Conservation (phyloP, 2,888 invertebrate genomes). For the Dione vanillae region DNA sequence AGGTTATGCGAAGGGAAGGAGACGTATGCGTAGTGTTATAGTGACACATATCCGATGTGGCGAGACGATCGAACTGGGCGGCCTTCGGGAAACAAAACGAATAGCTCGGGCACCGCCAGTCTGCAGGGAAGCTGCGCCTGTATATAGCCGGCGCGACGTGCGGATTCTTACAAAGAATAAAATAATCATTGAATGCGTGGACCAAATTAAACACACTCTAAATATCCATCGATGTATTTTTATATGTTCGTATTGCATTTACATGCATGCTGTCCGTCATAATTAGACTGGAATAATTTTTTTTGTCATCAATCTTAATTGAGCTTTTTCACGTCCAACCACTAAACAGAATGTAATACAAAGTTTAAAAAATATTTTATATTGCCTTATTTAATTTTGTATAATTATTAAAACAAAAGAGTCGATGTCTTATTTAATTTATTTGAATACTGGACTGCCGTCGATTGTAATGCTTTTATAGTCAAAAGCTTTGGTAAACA, state of each 20-base stretch:
- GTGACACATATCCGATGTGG: conserved; percentile 79
- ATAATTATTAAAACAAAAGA: neutral
- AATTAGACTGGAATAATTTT: conserved; percentile 31
- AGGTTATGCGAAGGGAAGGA: conserved; percentile 62
- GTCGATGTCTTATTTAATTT: neutral
- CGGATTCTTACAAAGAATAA: conserved; percentile 44
- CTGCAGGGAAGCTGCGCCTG: conserved; percentile 49
- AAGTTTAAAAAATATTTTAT: neutral
- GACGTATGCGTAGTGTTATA: conserved; percentile 71
- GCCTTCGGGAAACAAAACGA: conserved; percentile 78
- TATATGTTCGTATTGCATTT: conserved; percentile 29
- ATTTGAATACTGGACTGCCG: neutral
- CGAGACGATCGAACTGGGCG: conserved; percentile 72
- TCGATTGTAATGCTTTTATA: neutral
- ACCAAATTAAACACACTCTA: conserved; percentile 35
- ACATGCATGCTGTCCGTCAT: conserved; percentile 33
- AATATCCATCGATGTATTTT: conserved; percentile 40
- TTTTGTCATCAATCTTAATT: conserved; percentile 23
- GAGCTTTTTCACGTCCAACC: conserved; percentile 7
- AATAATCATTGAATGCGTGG: conserved; percentile 43
- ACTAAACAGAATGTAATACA: neutral
- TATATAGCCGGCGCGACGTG: conserved; percentile 35
- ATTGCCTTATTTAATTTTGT: no score
- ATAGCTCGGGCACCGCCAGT: conserved; percentile 35
- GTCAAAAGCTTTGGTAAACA: conserved; percentile 6